phyloP scores from a whole-genome alignment of 2,113 vertebrate genomes.

The Clupea harengus region DNA sequence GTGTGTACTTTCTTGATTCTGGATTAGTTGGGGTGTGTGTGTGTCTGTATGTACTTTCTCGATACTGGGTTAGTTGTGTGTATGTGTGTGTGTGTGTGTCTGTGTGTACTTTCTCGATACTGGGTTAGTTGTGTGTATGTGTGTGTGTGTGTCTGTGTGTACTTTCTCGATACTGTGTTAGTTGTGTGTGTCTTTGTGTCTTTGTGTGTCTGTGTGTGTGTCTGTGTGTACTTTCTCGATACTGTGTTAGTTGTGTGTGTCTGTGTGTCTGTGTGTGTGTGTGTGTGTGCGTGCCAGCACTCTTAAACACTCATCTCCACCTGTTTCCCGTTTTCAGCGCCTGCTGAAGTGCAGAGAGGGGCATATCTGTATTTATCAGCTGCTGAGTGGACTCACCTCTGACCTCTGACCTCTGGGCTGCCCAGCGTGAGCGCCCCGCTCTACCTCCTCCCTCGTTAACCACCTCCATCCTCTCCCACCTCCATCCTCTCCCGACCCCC shows the following conservation, averaged over 20 bases:
- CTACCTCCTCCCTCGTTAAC: neutral
- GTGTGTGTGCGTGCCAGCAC: neutral
- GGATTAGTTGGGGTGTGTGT: neutral
- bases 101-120: too few relatives aligned
- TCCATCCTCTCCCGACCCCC: neutral
- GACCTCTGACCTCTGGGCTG: neutral
- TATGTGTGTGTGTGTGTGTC: too few relatives aligned
- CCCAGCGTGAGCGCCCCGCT: neutral
- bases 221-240: too few relatives aligned
- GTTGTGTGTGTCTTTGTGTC: neutral
- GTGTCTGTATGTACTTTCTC: neutral
- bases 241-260: too few relatives aligned
- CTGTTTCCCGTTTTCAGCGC: neutral
- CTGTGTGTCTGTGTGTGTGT: neutral
- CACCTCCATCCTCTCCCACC: neutral
- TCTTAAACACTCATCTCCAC: neutral
- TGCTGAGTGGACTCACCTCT: neutral
- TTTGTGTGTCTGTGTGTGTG: neutral
- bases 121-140: neutral
- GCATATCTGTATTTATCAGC: neutral
- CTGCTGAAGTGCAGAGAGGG: neutral
- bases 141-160: neutral
- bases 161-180: too few relatives aligned
- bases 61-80: neutral
- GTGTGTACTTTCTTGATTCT: neutral